Percentiles rank a stretch among this genome's conserved stretches.
phyloP scores from a whole-genome alignment of 2,888 invertebrate species.

The Bombylius discolor region DNA sequence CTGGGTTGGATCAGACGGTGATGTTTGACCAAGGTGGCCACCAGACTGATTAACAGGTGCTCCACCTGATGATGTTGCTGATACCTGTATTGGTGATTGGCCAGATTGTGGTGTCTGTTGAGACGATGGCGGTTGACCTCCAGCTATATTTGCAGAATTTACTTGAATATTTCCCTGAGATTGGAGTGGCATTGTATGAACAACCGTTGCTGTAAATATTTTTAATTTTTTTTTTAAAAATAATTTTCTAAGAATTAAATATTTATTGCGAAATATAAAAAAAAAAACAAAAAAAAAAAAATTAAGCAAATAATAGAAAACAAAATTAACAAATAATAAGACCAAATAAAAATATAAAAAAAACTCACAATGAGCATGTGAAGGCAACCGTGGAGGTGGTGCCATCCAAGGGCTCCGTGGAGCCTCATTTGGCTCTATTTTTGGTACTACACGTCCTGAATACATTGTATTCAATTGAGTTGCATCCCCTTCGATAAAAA shows the following conservation, averaged over 20 bases:
- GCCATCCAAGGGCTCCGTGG: constrained; percentile 34
- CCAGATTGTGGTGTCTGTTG: constrained; percentile 21
- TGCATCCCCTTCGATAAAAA: constrained; percentile 30
- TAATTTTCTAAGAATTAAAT: neutral
- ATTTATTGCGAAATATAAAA: neutral
- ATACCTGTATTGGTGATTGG: constrained; percentile 9
- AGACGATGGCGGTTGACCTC: constrained; percentile 23
- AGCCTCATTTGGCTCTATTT: constrained; percentile 35
- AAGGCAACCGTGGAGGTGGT: constrained; percentile 31
- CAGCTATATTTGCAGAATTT: constrained; percentile 29
- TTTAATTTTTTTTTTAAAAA: neutral
- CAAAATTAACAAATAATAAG: neutral
- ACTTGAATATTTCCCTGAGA: constrained; percentile 16
- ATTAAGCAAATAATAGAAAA: constrained; percentile 7
- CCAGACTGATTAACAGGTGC: constrained; percentile 15
- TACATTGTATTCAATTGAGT: constrained; percentile 35
- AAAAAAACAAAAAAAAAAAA: constrained; percentile 4
- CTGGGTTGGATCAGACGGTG: constrained; percentile 25
- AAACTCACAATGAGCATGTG: constrained; percentile 34
- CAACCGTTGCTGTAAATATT: constrained; percentile 25
- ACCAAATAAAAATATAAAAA: neutral
- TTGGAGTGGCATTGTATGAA: constrained; percentile 33
- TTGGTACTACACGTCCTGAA: constrained; percentile 35
- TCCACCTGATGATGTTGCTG: neutral
- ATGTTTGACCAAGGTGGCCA: constrained; percentile 25